These are phyloP conservation scores for Hypotaenidia philippensis DNA, from an alignment of 2,797 vertebrate genomes.

Conservation along the genomic window DNA sequence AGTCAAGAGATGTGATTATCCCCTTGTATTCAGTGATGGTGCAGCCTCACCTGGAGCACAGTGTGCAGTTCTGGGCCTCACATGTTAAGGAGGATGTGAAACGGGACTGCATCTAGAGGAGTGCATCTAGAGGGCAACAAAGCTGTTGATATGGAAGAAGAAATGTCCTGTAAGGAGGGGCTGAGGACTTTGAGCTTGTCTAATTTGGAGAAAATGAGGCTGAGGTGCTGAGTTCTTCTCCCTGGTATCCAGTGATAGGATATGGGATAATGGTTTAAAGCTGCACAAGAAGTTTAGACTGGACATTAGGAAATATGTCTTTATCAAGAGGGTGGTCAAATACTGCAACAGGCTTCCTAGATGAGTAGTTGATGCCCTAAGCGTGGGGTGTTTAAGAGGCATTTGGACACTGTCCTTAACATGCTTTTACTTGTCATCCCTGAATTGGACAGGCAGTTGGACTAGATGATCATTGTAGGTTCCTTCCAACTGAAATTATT, in stretches of 20 bases:
- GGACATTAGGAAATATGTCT: neutral
- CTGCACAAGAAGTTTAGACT: fast-evolving
- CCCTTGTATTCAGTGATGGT: fast-evolving
- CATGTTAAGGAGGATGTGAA: too few species aligned
- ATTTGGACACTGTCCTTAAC: neutral
- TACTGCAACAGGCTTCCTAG: neutral
- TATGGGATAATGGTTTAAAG: fast-evolving
- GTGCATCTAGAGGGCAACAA: too few species aligned
- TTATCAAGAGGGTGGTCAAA: neutral
- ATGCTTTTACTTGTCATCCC: neutral
- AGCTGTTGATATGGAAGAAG: neutral
- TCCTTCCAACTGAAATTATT: neutral
- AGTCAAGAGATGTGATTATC: neutral
- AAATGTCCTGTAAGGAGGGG: neutral
- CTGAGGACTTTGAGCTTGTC: neutral
- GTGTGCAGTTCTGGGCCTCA: too few species aligned
- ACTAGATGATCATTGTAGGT: neutral
- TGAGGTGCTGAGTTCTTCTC: neutral
- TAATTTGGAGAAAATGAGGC: neutral
- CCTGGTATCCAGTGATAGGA: neutral
- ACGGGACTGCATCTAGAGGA: too few species aligned
- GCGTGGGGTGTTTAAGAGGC: neutral
- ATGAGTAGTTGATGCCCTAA: neutral
- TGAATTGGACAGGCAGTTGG: neutral
- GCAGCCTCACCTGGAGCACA: neutral